Evolutionary conservation across 2,113 vertebrate genomes (phyloP).

Genomic region (Lophochroa leadbeateri): DNA sequence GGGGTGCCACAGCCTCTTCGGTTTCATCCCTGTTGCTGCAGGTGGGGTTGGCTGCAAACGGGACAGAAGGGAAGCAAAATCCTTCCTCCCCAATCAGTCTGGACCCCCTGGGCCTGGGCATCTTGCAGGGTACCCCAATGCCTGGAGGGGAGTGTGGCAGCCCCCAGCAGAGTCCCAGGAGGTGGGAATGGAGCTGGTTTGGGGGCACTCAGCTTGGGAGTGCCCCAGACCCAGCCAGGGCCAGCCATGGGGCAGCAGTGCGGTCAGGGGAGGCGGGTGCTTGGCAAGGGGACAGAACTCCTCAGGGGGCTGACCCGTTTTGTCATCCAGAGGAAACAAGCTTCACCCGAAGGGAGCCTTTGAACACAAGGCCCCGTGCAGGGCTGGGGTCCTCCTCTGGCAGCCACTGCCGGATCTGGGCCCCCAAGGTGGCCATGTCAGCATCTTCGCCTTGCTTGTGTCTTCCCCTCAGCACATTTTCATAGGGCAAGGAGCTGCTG

Average conservation of each 20-base stretch:
- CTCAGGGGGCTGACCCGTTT: neutral
- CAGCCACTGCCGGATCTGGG: neutral
- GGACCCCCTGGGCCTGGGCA: neutral
- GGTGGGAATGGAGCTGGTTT: accelerated
- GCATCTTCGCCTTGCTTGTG: accelerated
- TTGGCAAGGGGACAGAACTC: constrained; percentile 41
- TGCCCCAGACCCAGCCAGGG: accelerated
- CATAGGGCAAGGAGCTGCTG: neutral
- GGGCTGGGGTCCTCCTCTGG: neutral
- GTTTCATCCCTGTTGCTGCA: neutral
- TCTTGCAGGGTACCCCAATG: accelerated
- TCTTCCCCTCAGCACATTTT: neutral
- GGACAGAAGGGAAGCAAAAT: neutral
- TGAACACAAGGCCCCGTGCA: neutral
- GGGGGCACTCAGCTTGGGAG: neutral
- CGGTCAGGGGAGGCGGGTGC: neutral
- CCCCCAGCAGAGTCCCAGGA: neutral
- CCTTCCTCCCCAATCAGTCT: too few species aligned
- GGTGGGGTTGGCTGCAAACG: neutral
- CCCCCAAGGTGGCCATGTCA: neutral
- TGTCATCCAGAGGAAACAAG: constrained; percentile 51
- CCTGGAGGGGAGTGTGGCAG: accelerated
- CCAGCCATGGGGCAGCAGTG: neutral
- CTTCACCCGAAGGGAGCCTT: neutral
- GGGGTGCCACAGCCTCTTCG: accelerated